A percentile compares a stretch with the other conserved stretches of the same genome.
These are phyloP conservation scores for Deilephila elpenor DNA, from an alignment of 2,888 invertebrate genomes.

Conservation along the genomic window DNA sequence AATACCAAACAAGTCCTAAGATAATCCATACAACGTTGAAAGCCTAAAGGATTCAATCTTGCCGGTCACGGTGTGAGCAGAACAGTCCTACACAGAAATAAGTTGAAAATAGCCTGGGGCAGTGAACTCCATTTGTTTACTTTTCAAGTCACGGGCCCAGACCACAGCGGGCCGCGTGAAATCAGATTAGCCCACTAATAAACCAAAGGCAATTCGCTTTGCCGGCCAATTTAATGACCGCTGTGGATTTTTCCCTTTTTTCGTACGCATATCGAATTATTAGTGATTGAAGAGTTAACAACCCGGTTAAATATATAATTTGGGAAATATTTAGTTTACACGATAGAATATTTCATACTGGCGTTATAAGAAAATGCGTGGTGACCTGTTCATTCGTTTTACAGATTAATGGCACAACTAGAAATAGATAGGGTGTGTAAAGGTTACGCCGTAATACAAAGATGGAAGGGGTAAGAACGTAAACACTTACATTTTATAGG, in stretches of 20 bases:
- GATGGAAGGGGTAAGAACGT: too few species aligned
- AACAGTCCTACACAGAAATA: slow-evolving; percentile 29
- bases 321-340: too few species aligned
- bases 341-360: too few species aligned
- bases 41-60: not conserved
- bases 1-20: not conserved
- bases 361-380: too few species aligned
- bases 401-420: too few species aligned
- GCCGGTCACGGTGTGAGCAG: not conserved
- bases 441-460: too few species aligned
- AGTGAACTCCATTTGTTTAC: slow-evolving; percentile 62
- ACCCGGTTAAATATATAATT: not conserved
- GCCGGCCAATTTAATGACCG: slow-evolving; percentile 62
- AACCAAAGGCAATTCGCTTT: slow-evolving; percentile 74
- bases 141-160: slow-evolving; percentile 67
- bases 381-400: too few species aligned
- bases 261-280: slow-evolving; percentile 30
- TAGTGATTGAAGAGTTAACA: slow-evolving; percentile 1
- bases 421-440: too few species aligned
- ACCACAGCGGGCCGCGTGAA: slow-evolving; percentile 67
- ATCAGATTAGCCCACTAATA: slow-evolving; percentile 79
- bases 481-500: too few species aligned
- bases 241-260: slow-evolving; percentile 37
- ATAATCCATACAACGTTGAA: not conserved
- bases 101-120: slow-evolving; percentile 36